Base-by-base conservation (phyloP, 2,888 invertebrate species). In the Myopa tessellatipennis region DNA sequence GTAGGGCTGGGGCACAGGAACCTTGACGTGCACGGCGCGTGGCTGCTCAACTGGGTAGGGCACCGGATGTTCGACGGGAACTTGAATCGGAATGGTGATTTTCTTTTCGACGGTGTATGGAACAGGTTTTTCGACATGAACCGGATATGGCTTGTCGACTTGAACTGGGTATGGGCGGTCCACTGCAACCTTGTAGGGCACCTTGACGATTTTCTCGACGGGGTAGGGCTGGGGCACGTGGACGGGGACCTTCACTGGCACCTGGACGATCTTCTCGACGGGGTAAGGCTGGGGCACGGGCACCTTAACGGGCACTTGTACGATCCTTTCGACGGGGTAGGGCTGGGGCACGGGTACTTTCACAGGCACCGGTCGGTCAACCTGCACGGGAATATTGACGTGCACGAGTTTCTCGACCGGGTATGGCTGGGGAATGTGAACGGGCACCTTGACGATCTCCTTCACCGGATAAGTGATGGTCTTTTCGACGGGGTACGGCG, bases 281-380 rank as follows among this genome's bases (percentile, higher is more conserved):
- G 94, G 94, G 90, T 94, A 94, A 88, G 92, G 93, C 88, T 94
- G 94, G 89, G 94, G 94, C 26, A 95, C 95, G 81, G 94, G 94
- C 90, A 95, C 95, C 88, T 94, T 93, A 60, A 95, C 94, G 84
- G 94, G 94, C 87, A 92, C 92, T 60, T 92, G 95, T 26, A 95
- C 89, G 87, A 92, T 92, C 87, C 94, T 94, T 89, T 94, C 94
- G 45, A 95, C 95, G 81, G 94, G 94, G 90, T 94, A 94, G 82
- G 95, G 95, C 84, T 94, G 94, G 79, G 94, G 94, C 77, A 95
- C 94, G 77, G 91, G 90, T 76, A 95, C 94, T 90, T 95, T 94
- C 84, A 95, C 94, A 85, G 95, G 94, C 88, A 93, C 93, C 78
- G 95, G 95, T 88, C 93, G 92, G 88, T 94, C 94, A 82, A 94